Evolutionary conservation across 2,113 vertebrate genomes (phyloP).

Genomic region (Gymnarchus niloticus): DNA sequence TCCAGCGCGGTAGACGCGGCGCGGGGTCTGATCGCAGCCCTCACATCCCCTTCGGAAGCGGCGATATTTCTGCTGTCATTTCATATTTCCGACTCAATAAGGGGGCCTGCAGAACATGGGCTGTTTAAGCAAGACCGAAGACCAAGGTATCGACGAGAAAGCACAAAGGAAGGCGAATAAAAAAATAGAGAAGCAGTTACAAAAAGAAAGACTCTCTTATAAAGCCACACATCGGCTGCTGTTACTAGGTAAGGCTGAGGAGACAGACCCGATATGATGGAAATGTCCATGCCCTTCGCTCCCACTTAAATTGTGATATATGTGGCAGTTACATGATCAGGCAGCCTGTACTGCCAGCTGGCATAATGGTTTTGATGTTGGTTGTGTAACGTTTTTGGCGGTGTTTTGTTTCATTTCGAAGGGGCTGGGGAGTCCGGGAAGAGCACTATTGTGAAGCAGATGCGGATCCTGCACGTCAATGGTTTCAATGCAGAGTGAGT

Average conservation of each 20-base stretch:
- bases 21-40: slow-evolving; percentile 32
- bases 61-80: slow-evolving; percentile 12
- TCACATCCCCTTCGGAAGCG: neutral
- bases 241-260: slow-evolving; percentile 72
- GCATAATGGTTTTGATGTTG: neutral
- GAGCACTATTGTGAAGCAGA: slow-evolving; percentile 98
- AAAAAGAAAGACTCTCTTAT: slow-evolving; percentile 82
- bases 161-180: slow-evolving; percentile 85
- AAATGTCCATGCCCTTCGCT: neutral
- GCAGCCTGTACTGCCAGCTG: neutral
- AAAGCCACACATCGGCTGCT: slow-evolving; percentile 85
- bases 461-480: slow-evolving; percentile 96
- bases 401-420: slow-evolving; percentile 54
- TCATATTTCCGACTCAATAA: slow-evolving; percentile 22
- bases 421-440: slow-evolving; percentile 97
- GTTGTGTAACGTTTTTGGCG: slow-evolving; percentile 4
- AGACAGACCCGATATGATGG: neutral
- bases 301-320: neutral
- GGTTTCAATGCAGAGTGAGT: slow-evolving; percentile 97
- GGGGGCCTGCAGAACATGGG: slow-evolving; percentile 62
- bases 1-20: slow-evolving; percentile 36
- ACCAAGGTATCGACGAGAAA: slow-evolving; percentile 84
- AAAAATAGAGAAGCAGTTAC: slow-evolving; percentile 86
- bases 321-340: slow-evolving; percentile 19
- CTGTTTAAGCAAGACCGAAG: slow-evolving; percentile 83